Percentiles rank a stretch among this genome's conserved stretches.
phyloP scores from a whole-genome alignment of 2,888 invertebrate species.

The Ennomos quercinarius region DNA sequence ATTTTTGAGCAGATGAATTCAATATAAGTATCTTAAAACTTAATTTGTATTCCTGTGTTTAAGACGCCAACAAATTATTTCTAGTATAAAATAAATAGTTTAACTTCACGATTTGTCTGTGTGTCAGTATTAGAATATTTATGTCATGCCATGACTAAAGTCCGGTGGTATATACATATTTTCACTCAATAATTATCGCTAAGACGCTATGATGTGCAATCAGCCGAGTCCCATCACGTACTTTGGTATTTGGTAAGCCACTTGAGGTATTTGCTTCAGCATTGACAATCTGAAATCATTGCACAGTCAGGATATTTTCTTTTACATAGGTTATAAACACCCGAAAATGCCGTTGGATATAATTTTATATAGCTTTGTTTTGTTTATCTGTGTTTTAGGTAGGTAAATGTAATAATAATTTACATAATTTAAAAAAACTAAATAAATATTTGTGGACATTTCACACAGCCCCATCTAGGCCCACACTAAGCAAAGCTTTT shows the following conservation, averaged over 20 bases:
- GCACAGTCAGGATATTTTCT: slow-evolving; percentile 17
- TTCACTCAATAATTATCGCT: slow-evolving; percentile 37
- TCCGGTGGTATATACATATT: slow-evolving; percentile 51
- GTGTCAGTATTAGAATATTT: slow-evolving; percentile 25
- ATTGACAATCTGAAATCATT: slow-evolving; percentile 90
- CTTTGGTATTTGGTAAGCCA: slow-evolving; percentile 93
- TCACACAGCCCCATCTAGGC: too few relatives aligned
- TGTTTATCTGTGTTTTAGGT: too few relatives aligned
- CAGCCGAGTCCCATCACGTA: slow-evolving; percentile 94
- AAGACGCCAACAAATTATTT: slow-evolving; percentile 27
- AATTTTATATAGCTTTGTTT: too few relatives aligned
- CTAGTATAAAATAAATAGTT: slow-evolving; percentile 9
- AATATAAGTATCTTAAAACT: slow-evolving; percentile 20
- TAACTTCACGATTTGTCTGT: slow-evolving; percentile 9
- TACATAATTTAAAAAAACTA: too few relatives aligned
- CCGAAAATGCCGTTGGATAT: too few relatives aligned
- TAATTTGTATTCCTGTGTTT: slow-evolving; percentile 36
- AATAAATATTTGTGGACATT: too few relatives aligned
- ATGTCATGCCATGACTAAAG: slow-evolving; percentile 49
- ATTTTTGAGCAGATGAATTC: slow-evolving; percentile 12
- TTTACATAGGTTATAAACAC: too few relatives aligned
- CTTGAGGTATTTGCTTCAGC: slow-evolving; percentile 93
- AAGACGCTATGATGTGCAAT: slow-evolving; percentile 42
- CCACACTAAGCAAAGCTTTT: too few relatives aligned
- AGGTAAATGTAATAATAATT: too few relatives aligned